Evolutionary conservation across 2,113 vertebrate genomes (phyloP).

Genomic region (Deroptyus accipitrinus): DNA sequence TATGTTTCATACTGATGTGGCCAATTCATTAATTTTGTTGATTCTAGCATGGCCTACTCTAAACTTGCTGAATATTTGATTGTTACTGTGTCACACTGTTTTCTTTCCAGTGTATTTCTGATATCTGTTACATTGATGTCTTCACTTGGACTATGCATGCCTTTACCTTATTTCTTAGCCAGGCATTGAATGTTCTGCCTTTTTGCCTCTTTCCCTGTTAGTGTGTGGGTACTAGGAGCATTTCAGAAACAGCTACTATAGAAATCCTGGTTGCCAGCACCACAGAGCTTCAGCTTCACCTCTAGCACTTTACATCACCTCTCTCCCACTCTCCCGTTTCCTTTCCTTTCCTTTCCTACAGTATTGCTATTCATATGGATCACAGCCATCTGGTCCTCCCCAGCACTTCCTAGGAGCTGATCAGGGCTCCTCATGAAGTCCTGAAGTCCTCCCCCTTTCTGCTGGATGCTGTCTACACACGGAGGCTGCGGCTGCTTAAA

Average conservation of each 20-base stretch:
- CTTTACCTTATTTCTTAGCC: not conserved
- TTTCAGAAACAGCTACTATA: not conserved
- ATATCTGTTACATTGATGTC: not conserved
- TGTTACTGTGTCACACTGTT: not conserved
- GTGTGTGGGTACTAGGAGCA: rapidly evolving
- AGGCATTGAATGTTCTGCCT: not conserved
- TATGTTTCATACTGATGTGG: not conserved
- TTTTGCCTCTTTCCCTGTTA: not conserved
- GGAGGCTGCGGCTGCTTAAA: not conserved
- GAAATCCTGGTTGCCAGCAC: not conserved
- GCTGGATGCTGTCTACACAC: not conserved
- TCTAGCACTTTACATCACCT: not conserved
- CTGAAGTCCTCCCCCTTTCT: not conserved
- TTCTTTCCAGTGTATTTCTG: not conserved
- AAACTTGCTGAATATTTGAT: not conserved
- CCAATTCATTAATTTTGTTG: not conserved
- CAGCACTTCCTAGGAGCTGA: not conserved
- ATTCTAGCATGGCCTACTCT: not conserved
- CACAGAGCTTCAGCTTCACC: not conserved
- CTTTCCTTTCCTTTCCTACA: not conserved
- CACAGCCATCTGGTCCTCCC: not conserved
- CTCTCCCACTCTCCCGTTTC: not conserved
- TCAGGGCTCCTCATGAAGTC: not conserved
- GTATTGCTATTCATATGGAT: not conserved
- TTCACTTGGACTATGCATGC: not conserved